Evolutionary conservation across 1,140 invertebrate genomes (phyloP).

Genomic region (Microplitis mediator): DNA sequence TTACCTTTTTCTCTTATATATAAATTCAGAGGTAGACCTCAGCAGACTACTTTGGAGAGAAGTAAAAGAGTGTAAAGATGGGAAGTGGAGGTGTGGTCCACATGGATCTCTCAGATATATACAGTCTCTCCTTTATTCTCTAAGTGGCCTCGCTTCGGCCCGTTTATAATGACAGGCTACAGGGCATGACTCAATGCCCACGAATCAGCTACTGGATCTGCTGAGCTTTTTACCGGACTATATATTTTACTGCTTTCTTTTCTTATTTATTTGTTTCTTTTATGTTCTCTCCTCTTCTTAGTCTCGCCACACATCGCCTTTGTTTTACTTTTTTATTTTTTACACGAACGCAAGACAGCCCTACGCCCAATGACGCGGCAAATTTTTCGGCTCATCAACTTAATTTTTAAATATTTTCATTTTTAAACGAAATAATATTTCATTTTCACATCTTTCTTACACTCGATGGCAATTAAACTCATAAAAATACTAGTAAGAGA

Average conservation of each 20-base stretch:
- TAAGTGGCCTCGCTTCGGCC: constrained; percentile 29
- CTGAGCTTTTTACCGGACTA: background rate
- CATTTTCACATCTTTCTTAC: background rate
- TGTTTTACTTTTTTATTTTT: background rate
- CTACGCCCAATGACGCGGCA: background rate
- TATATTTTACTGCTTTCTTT: constrained; percentile 1
- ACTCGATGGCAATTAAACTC: no score
- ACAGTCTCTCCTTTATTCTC: background rate
- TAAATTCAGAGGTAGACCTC: background rate
- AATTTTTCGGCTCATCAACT: background rate
- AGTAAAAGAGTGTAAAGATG: background rate
- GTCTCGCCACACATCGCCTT: background rate
- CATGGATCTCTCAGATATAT: background rate
- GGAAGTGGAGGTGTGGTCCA: constrained; percentile 13
- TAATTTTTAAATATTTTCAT: background rate
- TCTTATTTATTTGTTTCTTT: background rate
- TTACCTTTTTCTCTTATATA: background rate
- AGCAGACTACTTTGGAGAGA: no score
- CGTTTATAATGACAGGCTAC: constrained; percentile 27
- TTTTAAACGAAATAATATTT: background rate
- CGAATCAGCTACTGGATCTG: constrained; percentile 30
- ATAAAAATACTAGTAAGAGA: no score
- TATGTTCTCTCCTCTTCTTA: background rate
- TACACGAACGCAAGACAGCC: background rate
- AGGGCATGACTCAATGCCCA: constrained; percentile 17